Base-by-base conservation (phyloP, 2,888 invertebrate species). In the Coelopa pilipes region DNA sequence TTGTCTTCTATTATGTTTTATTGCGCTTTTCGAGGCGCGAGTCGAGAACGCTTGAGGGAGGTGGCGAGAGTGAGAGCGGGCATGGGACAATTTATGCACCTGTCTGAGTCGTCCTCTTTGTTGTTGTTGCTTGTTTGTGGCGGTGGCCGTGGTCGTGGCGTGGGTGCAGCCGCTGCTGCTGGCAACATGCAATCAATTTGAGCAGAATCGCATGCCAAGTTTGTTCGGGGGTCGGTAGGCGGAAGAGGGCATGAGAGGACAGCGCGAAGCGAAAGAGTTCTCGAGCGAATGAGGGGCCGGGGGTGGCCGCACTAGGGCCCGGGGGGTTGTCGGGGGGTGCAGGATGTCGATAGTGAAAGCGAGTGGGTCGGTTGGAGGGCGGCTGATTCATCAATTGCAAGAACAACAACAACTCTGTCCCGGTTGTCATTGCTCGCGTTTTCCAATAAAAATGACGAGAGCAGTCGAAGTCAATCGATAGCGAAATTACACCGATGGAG, bases 141-240 rank as follows among this genome's bases (percentile, higher is more conserved):
- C n/a, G 13, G 55, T 24, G n/a, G 1, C 13, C 17, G 19, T 45
- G 4, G 50, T 46, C 10, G 57, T 15, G 34, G n/a, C 21, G 70
- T 50, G 50, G 53, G n/a, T 47, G 13, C 57, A 5, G 24, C 34
- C 13, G 68, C 57, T 46, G 17, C 59, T 67, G 72, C 77, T 78
- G 79, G 79, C 80, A 79, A 78, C 77, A 77, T 79, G 80, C 80
- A 80, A 81, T 80, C 81, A 82, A 81, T 81, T 82, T 81, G 76
- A 73, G 71, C 70, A 76, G 73, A 75, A 75, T 76, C 77, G 67
- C 75, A 78, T 79, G 77, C 78, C 78, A 78, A 79, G 75, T 77
- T 78, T 78, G 7, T 34, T 34, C 34, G 34, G 34, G 34, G 76
- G 75, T 76, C 78, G 72, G 72, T 7, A 34, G 34, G 34, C n/a